Conservation (phyloP, 2,888 invertebrate species). For the Stenurella melanura region DNA sequence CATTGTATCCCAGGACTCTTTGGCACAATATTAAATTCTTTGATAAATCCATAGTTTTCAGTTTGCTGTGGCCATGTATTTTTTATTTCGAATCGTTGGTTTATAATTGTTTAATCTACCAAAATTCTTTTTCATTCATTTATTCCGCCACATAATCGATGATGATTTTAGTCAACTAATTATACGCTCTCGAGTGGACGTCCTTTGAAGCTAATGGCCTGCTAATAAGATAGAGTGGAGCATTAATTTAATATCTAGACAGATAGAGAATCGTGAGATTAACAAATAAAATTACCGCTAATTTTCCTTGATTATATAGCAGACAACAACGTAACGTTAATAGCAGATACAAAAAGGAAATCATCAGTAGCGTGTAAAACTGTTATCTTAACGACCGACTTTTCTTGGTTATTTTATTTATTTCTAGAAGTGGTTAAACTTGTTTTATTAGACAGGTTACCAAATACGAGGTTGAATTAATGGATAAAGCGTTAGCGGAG, state of each 20-base stretch:
- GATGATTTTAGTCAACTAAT: background rate
- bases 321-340: constrained; percentile 6
- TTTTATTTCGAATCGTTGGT: too few relatives aligned
- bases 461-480: constrained; percentile 53
- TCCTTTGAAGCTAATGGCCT: background rate
- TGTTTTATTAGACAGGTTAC: constrained; percentile 53
- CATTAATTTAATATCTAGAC: constrained; percentile 1
- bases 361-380: constrained; percentile 25
- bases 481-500: constrained; percentile 49
- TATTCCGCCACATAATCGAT: background rate
- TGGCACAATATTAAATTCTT: too few relatives aligned
- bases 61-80: too few relatives aligned
- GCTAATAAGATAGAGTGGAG: constrained; percentile 15
- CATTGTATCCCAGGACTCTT: too few relatives aligned
- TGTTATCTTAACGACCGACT: constrained; percentile 16
- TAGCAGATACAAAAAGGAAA: constrained; percentile 17
- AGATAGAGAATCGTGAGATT: constrained; percentile 8
- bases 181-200: background rate
- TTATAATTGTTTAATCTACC: too few relatives aligned
- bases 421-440: constrained; percentile 53
- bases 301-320: constrained; percentile 15
- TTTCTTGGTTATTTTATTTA: constrained; percentile 48
- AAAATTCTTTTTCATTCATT: too few relatives aligned
- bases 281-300: constrained; percentile 23
- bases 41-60: too few relatives aligned